Percentiles rank a stretch among this genome's conserved stretches.
These are phyloP conservation scores for Agrilus planipennis DNA, from an alignment of 1,140 invertebrate genomes.

Conservation along the genomic window DNA sequence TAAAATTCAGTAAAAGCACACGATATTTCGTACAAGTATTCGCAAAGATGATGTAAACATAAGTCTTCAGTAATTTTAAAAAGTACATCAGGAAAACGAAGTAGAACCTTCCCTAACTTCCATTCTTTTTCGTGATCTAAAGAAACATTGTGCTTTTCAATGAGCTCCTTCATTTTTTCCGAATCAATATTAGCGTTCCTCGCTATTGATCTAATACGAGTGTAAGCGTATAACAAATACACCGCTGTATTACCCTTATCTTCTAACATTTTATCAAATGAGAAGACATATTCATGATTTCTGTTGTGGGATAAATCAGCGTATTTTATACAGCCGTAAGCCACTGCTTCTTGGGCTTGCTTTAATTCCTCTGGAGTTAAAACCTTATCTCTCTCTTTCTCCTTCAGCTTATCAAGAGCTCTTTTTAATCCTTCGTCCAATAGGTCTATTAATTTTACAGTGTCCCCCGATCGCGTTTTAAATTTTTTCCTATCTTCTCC, in stretches of 20 bases:
- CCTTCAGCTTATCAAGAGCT: conserved; percentile 72
- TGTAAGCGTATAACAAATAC: conserved; percentile 92
- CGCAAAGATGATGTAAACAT: conserved; percentile 81
- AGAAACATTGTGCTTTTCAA: conserved; percentile 45
- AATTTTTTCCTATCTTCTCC: conserved; percentile 99
- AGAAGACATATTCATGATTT: conserved; percentile 94
- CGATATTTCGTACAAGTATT: conserved; percentile 92
- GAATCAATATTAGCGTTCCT: conserved; percentile 57
- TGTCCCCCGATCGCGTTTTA: conserved; percentile 96
- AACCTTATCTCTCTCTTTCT: conserved; percentile 84
- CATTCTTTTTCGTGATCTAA: conserved; percentile 87
- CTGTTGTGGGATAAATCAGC: conserved; percentile 92
- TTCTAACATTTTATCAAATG: conserved; percentile 98
- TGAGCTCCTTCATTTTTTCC: conserved; percentile 43
- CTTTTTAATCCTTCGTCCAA: conserved; percentile 87
- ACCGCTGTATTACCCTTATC: conserved; percentile 98
- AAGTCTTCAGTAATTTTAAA: conserved; percentile 75
- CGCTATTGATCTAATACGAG: conserved; percentile 85
- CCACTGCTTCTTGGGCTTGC: conserved; percentile 77
- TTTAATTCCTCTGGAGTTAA: conserved; percentile 74
- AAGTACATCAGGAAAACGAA: conserved; percentile 83
- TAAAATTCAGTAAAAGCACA: conserved; percentile 94
- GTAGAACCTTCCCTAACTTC: conserved; percentile 81
- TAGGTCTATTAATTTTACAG: conserved; percentile 80
- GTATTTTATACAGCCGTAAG: conserved; percentile 98